Percentiles rank a stretch among this genome's conserved stretches.
These are phyloP conservation scores for Pampus argenteus DNA, from an alignment of 2,797 vertebrate species.

Conservation along the genomic window DNA sequence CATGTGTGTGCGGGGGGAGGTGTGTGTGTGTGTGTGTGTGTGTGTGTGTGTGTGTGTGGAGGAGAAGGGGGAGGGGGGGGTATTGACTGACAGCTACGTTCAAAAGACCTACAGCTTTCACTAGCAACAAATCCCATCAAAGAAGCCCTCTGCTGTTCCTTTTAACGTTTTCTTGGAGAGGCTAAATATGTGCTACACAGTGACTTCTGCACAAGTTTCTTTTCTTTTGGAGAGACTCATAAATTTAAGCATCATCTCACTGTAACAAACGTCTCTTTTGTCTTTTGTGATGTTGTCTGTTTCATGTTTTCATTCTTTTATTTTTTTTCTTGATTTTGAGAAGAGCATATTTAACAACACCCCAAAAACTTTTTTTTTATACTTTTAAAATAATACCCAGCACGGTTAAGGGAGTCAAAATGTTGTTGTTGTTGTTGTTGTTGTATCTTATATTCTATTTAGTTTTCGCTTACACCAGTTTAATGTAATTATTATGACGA, in stretches of 20 bases:
- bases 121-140: conserved; percentile 86
- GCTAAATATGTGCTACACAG: conserved; percentile 63
- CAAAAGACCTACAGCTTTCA: conserved; percentile 82
- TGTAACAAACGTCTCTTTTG: background rate
- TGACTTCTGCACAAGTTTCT: conserved; percentile 55
- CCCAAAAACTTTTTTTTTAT: background rate
- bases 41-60: conserved; percentile 31
- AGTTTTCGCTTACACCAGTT: conserved; percentile 3
- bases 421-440: background rate
- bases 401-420: background rate
- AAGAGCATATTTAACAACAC: no score
- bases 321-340: background rate
- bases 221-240: conserved; percentile 2
- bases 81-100: conserved; percentile 80
- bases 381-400: background rate
- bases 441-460: background rate
- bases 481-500: conserved; percentile 20
- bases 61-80: conserved; percentile 30
- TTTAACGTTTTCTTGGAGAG: conserved; percentile 77
- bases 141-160: conserved; percentile 84
- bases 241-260: background rate
- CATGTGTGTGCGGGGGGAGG: conserved; percentile 35
- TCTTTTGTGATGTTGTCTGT: no score
- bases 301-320: background rate
- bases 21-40: conserved; percentile 40